A percentile compares a stretch with the other conserved stretches of the same genome.
These are phyloP conservation scores for Phrynosoma platyrhinos DNA, from an alignment of 2,113 vertebrate genomes.

Conservation along the genomic window DNA sequence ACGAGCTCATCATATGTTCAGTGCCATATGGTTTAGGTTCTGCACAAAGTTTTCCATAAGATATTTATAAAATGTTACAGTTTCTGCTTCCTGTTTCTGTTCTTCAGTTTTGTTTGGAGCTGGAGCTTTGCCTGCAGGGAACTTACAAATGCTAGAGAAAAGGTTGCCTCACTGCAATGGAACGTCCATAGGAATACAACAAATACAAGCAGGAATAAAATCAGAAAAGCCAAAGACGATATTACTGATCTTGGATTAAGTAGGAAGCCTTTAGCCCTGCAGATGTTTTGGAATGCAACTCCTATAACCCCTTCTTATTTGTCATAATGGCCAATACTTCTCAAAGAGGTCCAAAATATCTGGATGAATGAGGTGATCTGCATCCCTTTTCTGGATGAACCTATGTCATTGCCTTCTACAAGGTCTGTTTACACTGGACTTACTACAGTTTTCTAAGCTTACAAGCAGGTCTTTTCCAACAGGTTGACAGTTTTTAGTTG, in stretches of 20 bases:
- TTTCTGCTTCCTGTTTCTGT: slow-evolving; percentile 61
- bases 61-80: slow-evolving; percentile 57
- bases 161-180: neutral
- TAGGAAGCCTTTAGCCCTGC: neutral
- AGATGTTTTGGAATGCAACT: neutral
- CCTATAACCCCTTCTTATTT: neutral
- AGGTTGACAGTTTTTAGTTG: neutral
- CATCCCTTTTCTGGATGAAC: neutral
- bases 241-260: neutral
- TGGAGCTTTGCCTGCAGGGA: rapidly evolving
- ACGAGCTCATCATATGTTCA: slow-evolving; percentile 48
- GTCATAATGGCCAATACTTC: neutral
- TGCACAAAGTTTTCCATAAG: slow-evolving; percentile 39
- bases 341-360: neutral
- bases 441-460: neutral
- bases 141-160: neutral
- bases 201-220: neutral
- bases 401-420: neutral
- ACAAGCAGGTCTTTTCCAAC: neutral
- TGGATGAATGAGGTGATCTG: too few species aligned
- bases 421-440: neutral
- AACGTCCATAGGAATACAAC: neutral
- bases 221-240: neutral
- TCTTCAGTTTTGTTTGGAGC: slow-evolving; percentile 13
- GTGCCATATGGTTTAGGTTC: slow-evolving; percentile 64